Evolutionary conservation across 2,888 invertebrate genomes (phyloP).

Genomic region (Tenthredo mesomela): DNA sequence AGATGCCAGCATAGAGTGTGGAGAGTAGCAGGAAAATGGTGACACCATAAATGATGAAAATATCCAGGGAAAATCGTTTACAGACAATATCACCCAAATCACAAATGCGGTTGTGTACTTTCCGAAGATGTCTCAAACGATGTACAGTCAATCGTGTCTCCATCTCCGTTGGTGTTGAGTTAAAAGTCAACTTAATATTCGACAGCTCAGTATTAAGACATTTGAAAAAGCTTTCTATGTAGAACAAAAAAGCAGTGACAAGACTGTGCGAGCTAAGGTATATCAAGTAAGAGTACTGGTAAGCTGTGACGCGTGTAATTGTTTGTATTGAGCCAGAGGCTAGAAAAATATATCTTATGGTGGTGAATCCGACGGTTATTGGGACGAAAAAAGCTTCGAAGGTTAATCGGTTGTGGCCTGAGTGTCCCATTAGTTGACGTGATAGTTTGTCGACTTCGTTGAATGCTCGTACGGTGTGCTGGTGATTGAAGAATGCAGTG

Average conservation of each 20-base stretch:
- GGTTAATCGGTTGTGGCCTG: not conserved
- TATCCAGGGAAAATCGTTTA: conserved; percentile 21
- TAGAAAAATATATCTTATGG: not conserved
- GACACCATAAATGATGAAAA: not conserved
- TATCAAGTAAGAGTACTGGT: conserved; percentile 17
- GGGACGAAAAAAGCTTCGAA: not conserved
- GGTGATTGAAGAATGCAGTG: not conserved
- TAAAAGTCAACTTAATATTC: not conserved
- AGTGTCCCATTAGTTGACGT: not conserved
- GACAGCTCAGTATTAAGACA: conserved; percentile 13
- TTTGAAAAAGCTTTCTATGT: conserved; percentile 13
- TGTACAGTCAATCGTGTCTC: not conserved
- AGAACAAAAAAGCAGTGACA: not conserved
- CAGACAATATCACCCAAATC: conserved; percentile 16
- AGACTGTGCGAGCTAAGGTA: conserved; percentile 27
- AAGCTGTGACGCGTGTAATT: not conserved
- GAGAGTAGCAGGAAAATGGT: not conserved
- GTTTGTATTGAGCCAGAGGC: no score
- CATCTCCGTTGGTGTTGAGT: not conserved
- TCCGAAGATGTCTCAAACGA: conserved; percentile 13
- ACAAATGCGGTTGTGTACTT: conserved; percentile 11
- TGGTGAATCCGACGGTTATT: not conserved
- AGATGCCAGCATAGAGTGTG: conserved; percentile 8
- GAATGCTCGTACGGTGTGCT: not conserved
- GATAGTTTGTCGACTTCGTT: conserved; percentile 1